A percentile compares a stretch with the other conserved stretches of the same genome.
These are phyloP conservation scores for Resseliella maxima DNA, from an alignment of 2,888 invertebrate genomes.

Conservation along the genomic window DNA sequence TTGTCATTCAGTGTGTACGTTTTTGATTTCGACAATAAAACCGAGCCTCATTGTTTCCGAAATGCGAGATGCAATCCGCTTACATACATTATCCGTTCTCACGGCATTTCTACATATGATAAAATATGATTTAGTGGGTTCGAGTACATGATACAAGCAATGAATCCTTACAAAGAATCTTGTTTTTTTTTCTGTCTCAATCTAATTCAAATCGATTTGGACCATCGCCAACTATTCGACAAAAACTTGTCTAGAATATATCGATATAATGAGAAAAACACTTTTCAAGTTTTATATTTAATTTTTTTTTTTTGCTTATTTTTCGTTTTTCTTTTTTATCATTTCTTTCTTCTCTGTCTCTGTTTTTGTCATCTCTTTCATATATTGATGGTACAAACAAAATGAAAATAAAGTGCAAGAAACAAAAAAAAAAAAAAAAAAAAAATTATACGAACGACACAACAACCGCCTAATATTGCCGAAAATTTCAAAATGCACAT, in stretches of 20 bases:
- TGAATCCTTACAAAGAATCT: neutral
- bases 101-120: neutral
- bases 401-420: neutral
- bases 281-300: neutral
- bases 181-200: neutral
- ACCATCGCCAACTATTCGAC: neutral
- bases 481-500: conserved; percentile 53
- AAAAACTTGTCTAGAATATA: neutral
- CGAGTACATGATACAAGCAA: neutral
- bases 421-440: neutral
- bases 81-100: neutral
- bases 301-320: neutral
- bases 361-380: too few relatives aligned
- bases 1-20: conserved; percentile 46
- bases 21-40: conserved; percentile 26
- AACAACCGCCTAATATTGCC: conserved; percentile 20
- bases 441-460: too few relatives aligned
- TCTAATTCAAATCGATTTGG: neutral
- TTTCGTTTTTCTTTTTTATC: too few relatives aligned
- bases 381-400: conserved; percentile 20
- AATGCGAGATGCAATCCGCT: conserved; percentile 8
- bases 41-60: neutral
- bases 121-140: conserved; percentile 9
- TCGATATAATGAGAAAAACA: conserved; percentile 25
- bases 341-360: too few relatives aligned